Conservation (phyloP, 2,797 vertebrate species). For the Dryobates pubescens region DNA sequence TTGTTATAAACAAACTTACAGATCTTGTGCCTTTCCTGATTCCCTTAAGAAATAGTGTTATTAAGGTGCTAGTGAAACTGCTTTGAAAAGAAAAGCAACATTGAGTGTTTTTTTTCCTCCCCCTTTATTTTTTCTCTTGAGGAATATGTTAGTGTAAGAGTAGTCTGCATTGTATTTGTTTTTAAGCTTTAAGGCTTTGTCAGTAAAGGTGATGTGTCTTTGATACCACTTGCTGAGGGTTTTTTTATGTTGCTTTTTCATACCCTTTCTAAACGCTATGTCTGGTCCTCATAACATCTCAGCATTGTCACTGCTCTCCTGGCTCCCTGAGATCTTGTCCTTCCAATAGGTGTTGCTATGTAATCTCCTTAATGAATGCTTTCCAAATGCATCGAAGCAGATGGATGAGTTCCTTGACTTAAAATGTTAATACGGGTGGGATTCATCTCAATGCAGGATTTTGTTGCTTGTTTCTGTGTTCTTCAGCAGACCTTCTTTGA, state of each 20-base stretch:
- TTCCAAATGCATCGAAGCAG: not conserved
- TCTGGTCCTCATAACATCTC: not conserved
- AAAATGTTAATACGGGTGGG: not conserved
- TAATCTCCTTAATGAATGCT: not conserved
- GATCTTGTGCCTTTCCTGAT: not conserved
- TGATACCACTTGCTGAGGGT: not conserved
- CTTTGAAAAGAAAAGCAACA: slow-evolving; percentile 7
- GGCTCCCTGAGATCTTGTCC: not conserved
- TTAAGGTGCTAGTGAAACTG: not conserved
- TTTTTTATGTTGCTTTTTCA: not conserved
- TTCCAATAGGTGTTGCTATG: not conserved
- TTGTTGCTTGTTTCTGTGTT: slow-evolving; percentile 14
- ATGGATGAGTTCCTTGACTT: not conserved
- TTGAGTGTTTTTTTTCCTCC: not conserved
- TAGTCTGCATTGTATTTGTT: not conserved
- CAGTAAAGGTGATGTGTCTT: not conserved
- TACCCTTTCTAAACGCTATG: not conserved
- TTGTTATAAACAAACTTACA: slow-evolving; percentile 18
- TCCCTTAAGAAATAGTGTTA: not conserved
- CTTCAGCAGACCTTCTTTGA: not conserved
- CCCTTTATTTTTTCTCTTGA: slow-evolving; percentile 29
- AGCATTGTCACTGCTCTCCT: not conserved
- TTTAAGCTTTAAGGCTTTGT: not conserved
- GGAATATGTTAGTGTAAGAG: not conserved
- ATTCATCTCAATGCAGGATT: not conserved